Base-by-base conservation (phyloP, 2,888 invertebrate genomes). In the Oegoconia quadripuncta region DNA sequence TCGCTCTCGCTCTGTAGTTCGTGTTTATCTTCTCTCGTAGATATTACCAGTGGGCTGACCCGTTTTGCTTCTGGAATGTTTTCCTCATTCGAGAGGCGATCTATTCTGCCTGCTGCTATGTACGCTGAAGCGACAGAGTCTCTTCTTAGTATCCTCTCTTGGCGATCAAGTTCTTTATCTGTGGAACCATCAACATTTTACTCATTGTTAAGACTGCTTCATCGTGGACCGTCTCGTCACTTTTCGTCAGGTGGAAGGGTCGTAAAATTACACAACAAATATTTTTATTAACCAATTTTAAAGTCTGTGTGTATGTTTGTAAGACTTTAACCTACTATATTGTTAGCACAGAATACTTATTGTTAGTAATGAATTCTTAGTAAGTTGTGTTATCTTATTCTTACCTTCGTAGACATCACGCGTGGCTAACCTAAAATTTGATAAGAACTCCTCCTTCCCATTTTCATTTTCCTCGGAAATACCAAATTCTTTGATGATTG, bases 371-470 rank as follows among this genome's bases (percentile, higher is more conserved):
- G n/a, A n/a, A n/a, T n/a, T n/a, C n/a, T n/a, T n/a, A n/a, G n/a
- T n/a, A n/a, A n/a, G n/a, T n/a, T n/a, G n/a, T n/a, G n/a, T n/a
- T n/a, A n/a, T n/a, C n/a, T n/a, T n/a, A n/a, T n/a, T 55, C 79
- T 79, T 79, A 93, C 93, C 91, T 78, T 90, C 91, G 54, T 78
- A 90, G 46, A 69, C 78, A 34, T 80, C 76, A 38, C 87, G 83
- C n/a, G 93, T 91, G 5, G 91, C 91, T 41, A 93, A 72, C 34
- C 88, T 90, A 46, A 93, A 90, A 50, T 88, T 80, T 16, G 90
- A 86, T 36, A 93, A 78, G 64, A 93, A 93, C 11, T 89, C 76
- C 11, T 89, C 64, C 64, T 93, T 77, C 2, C 48, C 57, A 32
- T 83, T 78, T 18, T 86, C 75, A 47, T 89, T 87, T 12, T 88